Evolutionary conservation across 2,797 vertebrate species (phyloP), one percentile per base, ranked within the genome.

Genomic region (Molossus molossus): DNA sequence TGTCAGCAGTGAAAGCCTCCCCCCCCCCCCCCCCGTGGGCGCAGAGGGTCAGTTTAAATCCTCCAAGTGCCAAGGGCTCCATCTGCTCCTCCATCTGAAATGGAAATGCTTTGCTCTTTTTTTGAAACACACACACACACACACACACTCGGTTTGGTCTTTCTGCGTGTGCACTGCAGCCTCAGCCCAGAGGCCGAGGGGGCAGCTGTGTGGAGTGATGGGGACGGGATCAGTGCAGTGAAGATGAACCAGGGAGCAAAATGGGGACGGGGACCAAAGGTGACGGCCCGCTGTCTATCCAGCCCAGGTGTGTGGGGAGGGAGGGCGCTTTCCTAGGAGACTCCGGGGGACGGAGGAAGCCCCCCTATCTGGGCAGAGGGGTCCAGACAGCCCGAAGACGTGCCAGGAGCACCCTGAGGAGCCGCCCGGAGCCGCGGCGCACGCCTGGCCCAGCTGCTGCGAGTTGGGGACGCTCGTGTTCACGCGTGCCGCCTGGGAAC

Each of bases 71-170:
- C 98, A 98, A 98, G 98, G 98, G 95, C 96, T 97, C 98, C 98
- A 99, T 98, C 98, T 98, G 98, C 98, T 99, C 97, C 97, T 98
- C 98, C 98, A 98, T 98, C 98, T 98, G 98, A 98, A 98, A 98
- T 97, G 98, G 97, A 98, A 98, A 98, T 98, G 97, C 97, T 98
- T 98, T 98, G 98, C 98, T 98, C 97, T 98, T 98, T 98, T 98
- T 97, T 97, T 96, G 76, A 97, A 97, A 40, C 17, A 6, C 57
- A 6, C 5, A 45, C 40, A 45, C 40, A 45, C 40, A 45, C 40
- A 45, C 40, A 45, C 40, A 45, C 4, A 45, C 40, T 98, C 98
- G 98, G 98, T 98, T 98, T 98, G 98, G 98, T 98, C 98, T 98
- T 98, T 98, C 81, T 0, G 97, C 97, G 97, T 98, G 97, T 98